Base-by-base conservation (phyloP, 1,140 invertebrate genomes). In the Monomorium pharaonis region DNA sequence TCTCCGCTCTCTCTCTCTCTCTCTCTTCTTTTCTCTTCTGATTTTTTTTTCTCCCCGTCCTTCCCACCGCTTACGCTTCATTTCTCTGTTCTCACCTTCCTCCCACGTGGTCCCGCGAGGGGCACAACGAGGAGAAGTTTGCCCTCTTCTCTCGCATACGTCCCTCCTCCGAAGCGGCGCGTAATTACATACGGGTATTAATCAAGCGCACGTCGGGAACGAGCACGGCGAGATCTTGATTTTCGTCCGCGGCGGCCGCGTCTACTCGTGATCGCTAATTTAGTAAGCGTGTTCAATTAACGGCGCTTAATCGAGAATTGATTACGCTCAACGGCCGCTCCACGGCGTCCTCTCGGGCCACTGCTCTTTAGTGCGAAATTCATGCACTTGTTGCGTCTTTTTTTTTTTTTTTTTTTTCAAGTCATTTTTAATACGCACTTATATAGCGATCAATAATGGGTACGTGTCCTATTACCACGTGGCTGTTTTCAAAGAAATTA, bases 151-250 rank as follows among this genome's bases (percentile, higher is more conserved):
- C 51, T 70, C 81, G 85, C 72, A 21, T 77, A 74, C 76, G 63
- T 83, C 67, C 87, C 65, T 44, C 67, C 76, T 85, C 74, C 63
- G 30, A 58, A 84, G 78, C 88, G 58, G 83, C 74, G 87, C 78
- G 86, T 84, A 87, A 90, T 92, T 92, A 90, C 90, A 86, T 86
- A 74, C 77, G 84, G 81, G 67, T 88, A 86, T 90, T 89, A 87
- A 89, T 90, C 87, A 90, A 80, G 24, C 81, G 75, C 60, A 77
- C 81, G 85, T 90, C 81, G 88, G 56, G 80, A 89, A 89, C 74
- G 62, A 84, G 65, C 88, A 81, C 67, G 60, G 75, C 86, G 86
- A 91, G 89, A 86, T 88, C 89, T 90, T 90, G 83, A 90, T 90
- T 90, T 89, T 89, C 88, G 62, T 54, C 74, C 54, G 60, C 84